Evolutionary conservation across 2,888 invertebrate species (phyloP), one percentile per base, ranked within the genome.

Genomic region (Sialis fuliginosa): DNA sequence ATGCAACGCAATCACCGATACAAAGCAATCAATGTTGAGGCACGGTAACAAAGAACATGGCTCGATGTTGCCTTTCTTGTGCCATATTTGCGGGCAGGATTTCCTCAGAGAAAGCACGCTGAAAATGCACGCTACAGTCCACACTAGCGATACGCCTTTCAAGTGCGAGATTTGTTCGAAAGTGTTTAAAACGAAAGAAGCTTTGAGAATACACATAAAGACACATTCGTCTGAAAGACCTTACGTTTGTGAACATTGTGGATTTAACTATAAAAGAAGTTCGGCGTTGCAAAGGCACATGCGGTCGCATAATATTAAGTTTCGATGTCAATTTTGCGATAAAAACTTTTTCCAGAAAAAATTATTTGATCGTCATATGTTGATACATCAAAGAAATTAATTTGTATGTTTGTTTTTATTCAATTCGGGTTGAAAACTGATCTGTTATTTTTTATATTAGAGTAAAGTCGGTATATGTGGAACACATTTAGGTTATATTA

Each of bases 81-180:
- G 37, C 8, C 10, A 37, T 8, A 37, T 37, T 6, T 37, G 37
- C 37, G 37, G 37, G 8, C n/a, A 37, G 7, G 5, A 5, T 7
- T 8, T 37, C 10, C 6, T 12, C 6, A 37, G 6, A 5, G 12
- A 37, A 5, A 6, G 5, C 6, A 5, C 6, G 7, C 8, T 37
- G 37, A 37, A 37, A 8, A n/a, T n/a, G 5, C 37, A 37, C 8
- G 12, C 6, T 37, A 37, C 37, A 37, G 37, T 37, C 1, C 37
- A 37, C 7, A 37, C 37, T 2, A 12, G 10, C 7, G 37, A 37
- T 37, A n/a, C 10, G 12, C 37, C 37, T 6, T 53, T 32, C 13
- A 42, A 47, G 10, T 47, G 47, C 42, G 33, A 22, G 8, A 31
- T 42, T 5, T 47, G 47, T 42, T 42, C 40, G 9, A 47, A 42